A percentile compares a stretch with the other conserved stretches of the same genome.
These are phyloP conservation scores for Cladorhizidae sp. DNA, from an alignment of 37 sponge, comb jelly and placozoan genomes.

Conservation along the genomic window DNA sequence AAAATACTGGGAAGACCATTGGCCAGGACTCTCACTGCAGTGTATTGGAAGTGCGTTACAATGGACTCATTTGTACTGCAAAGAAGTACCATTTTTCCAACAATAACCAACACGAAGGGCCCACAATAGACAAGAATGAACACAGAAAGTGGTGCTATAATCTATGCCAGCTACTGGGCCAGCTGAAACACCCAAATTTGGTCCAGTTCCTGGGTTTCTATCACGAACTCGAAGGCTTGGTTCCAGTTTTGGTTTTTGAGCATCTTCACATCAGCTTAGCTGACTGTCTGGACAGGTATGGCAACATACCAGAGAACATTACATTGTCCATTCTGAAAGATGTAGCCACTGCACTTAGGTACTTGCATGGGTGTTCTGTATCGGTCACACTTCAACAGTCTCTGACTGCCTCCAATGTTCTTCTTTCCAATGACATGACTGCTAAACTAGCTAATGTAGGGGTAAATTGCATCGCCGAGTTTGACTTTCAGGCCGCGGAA, in stretches of 20 bases:
- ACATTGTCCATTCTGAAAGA: conserved; percentile 38
- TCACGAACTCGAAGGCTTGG: not conserved
- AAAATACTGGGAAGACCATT: conserved; percentile 1
- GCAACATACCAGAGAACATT: conserved; percentile 26
- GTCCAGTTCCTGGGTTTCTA: conserved; percentile 46
- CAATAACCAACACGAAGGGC: too few relatives aligned
- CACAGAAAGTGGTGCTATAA: not conserved
- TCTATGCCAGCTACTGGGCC: conserved; percentile 11
- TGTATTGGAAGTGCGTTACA: conserved; percentile 21
- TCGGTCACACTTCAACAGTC: conserved; percentile 17
- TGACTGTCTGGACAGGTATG: conserved; percentile 7
- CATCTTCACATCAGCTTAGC: conserved; percentile 19
- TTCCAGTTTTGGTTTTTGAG: conserved; percentile 46
- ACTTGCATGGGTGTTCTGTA: conserved; percentile 36
- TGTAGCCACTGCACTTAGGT: conserved; percentile 41
- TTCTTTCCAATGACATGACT: conserved; percentile 21
- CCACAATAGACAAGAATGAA: not conserved
- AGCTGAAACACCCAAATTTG: conserved; percentile 41
- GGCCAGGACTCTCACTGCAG: not conserved
- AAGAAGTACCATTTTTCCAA: conserved; percentile 12
- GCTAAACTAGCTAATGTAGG: conserved; percentile 52
- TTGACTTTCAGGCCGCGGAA: not conserved
- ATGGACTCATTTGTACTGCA: conserved; percentile 34
- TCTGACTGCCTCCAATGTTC: conserved; percentile 38
- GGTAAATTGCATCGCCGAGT: not conserved